Evolutionary conservation across 2,113 vertebrate genomes (phyloP).

Genomic region (Poeciliopsis prolifica): DNA sequence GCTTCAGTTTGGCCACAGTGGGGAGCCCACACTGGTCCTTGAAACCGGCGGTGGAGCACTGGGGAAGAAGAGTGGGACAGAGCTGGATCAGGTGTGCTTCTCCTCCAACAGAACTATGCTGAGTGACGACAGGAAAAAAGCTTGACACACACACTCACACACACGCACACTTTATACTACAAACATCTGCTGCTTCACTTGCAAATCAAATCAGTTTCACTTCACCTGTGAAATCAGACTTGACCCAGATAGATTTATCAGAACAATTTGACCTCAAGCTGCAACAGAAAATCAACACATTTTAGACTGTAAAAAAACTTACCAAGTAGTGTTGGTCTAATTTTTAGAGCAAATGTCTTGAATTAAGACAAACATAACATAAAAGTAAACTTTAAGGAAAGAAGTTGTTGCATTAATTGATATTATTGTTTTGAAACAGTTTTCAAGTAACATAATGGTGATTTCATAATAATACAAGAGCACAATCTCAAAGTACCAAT

Average conservation of each 20-base stretch:
- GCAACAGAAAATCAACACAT: conserved; percentile 13
- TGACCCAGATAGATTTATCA: conserved; percentile 40
- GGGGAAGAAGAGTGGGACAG: conserved; percentile 1
- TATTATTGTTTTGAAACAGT: no score
- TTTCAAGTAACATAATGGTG: no score
- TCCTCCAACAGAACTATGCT: conserved; percentile 31
- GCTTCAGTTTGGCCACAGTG: conserved; percentile 92
- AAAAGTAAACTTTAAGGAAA: not conserved
- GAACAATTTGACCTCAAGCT: conserved; percentile 39
- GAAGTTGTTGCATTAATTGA: no score
- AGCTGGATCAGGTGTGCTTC: conserved; percentile 37
- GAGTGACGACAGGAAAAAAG: conserved; percentile 22
- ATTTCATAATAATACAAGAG: no score
- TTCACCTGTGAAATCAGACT: conserved; percentile 53
- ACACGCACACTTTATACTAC: not conserved
- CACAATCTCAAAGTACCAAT: no score
- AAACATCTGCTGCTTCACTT: conserved; percentile 18
- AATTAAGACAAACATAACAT: no score
- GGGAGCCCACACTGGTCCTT: conserved; percentile 98
- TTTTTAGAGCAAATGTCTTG: no score
- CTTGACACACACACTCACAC: not conserved
- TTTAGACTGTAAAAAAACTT: not conserved
- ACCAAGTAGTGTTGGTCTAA: not conserved
- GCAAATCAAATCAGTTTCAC: conserved; percentile 52
- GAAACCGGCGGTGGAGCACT: conserved; percentile 89